Evolutionary conservation across 2,888 invertebrate species (phyloP).

Genomic region (Cinara cedri): DNA sequence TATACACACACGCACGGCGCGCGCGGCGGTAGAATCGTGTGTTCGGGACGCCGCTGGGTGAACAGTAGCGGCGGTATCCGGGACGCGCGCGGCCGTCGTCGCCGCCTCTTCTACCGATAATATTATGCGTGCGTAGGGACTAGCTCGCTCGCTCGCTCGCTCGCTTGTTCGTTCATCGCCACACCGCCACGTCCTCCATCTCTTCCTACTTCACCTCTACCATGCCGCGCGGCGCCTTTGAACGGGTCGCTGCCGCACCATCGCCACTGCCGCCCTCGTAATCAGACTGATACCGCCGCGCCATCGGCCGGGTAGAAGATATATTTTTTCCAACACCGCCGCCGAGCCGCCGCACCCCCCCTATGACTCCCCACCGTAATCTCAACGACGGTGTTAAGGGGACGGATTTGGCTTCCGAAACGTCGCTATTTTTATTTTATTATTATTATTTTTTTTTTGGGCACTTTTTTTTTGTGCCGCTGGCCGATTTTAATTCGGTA

Average conservation of each 20-base stretch:
- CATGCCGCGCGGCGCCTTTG: conserved; percentile 9
- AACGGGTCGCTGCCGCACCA: conserved; percentile 17
- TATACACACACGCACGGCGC: neutral
- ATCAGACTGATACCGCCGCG: conserved; percentile 28
- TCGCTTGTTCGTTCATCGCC: no score
- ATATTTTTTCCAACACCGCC: neutral
- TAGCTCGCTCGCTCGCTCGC: neutral
- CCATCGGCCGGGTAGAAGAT: neutral
- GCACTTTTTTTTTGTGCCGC: neutral
- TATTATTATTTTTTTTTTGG: neutral
- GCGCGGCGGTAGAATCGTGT: conserved; percentile 17
- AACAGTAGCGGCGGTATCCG: neutral
- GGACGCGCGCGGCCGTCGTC: neutral
- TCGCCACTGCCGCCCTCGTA: conserved; percentile 13
- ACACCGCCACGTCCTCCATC: no score
- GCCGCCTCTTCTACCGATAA: conserved; percentile 34
- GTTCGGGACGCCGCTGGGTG: neutral
- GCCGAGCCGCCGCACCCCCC: no score
- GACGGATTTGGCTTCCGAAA: no score
- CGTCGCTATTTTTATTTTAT: no score
- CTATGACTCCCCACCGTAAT: no score
- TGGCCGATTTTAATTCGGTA: neutral
- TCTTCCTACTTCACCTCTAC: no score
- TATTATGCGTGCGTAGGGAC: conserved; percentile 33
- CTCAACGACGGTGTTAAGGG: no score